phyloP scores from a whole-genome alignment of 1,140 invertebrate species.

The Hylaeus volcanicus region DNA sequence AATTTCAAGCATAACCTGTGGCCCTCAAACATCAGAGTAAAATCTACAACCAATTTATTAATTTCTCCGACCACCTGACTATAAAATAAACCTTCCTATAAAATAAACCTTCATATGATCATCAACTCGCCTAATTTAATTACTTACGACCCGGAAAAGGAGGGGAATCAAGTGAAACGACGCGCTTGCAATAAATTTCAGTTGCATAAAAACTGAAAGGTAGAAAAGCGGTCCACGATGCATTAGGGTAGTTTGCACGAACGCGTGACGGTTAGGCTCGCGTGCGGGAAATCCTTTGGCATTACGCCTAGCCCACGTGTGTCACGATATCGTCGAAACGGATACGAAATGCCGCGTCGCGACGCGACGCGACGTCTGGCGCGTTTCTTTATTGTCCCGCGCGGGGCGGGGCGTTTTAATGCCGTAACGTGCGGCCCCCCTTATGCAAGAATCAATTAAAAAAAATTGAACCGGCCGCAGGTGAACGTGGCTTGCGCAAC shows the following conservation, averaged over 20 bases:
- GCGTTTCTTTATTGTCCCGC: slow-evolving; percentile 47
- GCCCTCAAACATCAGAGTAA: too few species aligned
- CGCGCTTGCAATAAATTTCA: neutral
- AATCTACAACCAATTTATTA: too few species aligned
- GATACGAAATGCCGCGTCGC: slow-evolving; percentile 16
- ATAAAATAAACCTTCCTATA: too few species aligned
- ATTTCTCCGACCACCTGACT: too few species aligned
- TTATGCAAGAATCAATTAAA: slow-evolving; percentile 52
- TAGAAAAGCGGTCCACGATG: slow-evolving; percentile 2
- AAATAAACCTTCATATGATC: too few species aligned
- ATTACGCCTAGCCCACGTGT: slow-evolving; percentile 16
- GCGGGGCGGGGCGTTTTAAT: slow-evolving; percentile 11
- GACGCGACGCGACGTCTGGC: slow-evolving; percentile 8
- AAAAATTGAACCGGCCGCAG: slow-evolving; percentile 41
- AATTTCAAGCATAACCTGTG: too few species aligned
- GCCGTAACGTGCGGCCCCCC: neutral
- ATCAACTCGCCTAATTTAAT: neutral
- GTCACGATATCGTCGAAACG: slow-evolving; percentile 46
- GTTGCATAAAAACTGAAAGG: neutral
- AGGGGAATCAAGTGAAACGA: too few species aligned
- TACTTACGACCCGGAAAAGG: neutral
- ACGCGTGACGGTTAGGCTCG: slow-evolving; percentile 13
- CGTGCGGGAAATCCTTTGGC: slow-evolving; percentile 42
- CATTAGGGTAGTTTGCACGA: neutral
- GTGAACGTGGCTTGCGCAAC: slow-evolving; percentile 47